Evolutionary conservation across 2,888 invertebrate genomes (phyloP).

Genomic region (Xanthia icteritia): DNA sequence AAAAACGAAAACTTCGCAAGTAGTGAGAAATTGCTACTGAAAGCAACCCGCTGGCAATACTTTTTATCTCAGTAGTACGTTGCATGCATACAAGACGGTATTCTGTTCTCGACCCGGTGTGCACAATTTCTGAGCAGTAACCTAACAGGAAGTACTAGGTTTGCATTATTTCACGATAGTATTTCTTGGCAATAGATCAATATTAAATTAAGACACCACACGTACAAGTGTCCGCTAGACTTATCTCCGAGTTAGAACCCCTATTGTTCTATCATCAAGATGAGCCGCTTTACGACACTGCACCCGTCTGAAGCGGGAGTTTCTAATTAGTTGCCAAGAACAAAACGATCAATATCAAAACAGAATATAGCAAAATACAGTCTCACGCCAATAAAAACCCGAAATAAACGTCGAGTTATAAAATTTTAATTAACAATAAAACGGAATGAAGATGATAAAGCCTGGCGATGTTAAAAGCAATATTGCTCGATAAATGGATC

Average conservation of each 20-base stretch:
- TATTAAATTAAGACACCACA: slow-evolving; percentile 3
- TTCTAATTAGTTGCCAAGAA: slow-evolving; percentile 2
- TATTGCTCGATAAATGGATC: slow-evolving; percentile 50
- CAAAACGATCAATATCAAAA: slow-evolving; percentile 24
- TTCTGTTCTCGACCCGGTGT: not conserved
- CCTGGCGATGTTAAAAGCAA: slow-evolving; percentile 41
- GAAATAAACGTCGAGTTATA: slow-evolving; percentile 28
- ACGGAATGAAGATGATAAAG: slow-evolving; percentile 38
- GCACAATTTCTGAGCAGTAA: not conserved
- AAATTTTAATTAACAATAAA: slow-evolving; percentile 45
- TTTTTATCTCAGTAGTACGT: not conserved
- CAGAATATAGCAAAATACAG: not conserved
- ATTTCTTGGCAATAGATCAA: not conserved
- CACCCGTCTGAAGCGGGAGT: not conserved
- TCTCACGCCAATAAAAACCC: slow-evolving; percentile 13
- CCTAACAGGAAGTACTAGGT: no score
- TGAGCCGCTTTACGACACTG: not conserved
- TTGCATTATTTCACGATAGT: no score
- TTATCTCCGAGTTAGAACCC: not conserved
- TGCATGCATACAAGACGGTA: not conserved
- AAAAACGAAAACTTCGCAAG: no score
- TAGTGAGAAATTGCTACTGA: no score
- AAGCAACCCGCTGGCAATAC: not conserved
- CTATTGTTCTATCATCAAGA: slow-evolving; percentile 4
- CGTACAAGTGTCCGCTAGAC: not conserved